Conservation (phyloP, 2,797 vertebrate genomes). For the Pangasius larnaudii region DNA sequence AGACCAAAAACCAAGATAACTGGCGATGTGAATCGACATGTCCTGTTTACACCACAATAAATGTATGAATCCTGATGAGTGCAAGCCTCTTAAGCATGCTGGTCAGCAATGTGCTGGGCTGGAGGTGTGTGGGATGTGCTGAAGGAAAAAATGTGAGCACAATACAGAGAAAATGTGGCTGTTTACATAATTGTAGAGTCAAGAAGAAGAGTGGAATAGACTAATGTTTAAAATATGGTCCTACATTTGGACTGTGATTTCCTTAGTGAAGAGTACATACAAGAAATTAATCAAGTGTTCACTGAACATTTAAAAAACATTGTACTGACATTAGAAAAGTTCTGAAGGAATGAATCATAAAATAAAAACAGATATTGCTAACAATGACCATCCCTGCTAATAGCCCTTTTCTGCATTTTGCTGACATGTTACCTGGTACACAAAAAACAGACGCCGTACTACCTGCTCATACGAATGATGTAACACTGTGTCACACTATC, state of each 20-base stretch:
- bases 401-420: slow-evolving; percentile 1
- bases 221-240: slow-evolving; percentile 18
- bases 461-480: slow-evolving; percentile 15
- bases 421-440: neutral
- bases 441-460: neutral
- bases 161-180: slow-evolving; percentile 45
- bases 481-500: slow-evolving; percentile 7
- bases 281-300: neutral
- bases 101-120: slow-evolving; percentile 43
- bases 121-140: slow-evolving; percentile 51
- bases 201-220: slow-evolving; percentile 34
- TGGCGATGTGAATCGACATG: slow-evolving; percentile 64
- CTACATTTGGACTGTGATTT: neutral
- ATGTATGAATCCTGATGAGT: slow-evolving; percentile 51
- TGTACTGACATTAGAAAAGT: neutral
- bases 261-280: neutral
- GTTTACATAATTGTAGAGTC: slow-evolving; percentile 44
- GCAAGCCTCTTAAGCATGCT: slow-evolving; percentile 42
- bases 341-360: neutral
- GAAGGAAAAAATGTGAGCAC: slow-evolving; percentile 47
- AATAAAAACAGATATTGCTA: neutral
- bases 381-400: neutral
- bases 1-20: slow-evolving; percentile 54
- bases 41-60: slow-evolving; percentile 65
- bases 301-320: neutral